Evolutionary conservation across 2,888 invertebrate genomes (phyloP).

Genomic region (Mesodorylaimus sp.): DNA sequence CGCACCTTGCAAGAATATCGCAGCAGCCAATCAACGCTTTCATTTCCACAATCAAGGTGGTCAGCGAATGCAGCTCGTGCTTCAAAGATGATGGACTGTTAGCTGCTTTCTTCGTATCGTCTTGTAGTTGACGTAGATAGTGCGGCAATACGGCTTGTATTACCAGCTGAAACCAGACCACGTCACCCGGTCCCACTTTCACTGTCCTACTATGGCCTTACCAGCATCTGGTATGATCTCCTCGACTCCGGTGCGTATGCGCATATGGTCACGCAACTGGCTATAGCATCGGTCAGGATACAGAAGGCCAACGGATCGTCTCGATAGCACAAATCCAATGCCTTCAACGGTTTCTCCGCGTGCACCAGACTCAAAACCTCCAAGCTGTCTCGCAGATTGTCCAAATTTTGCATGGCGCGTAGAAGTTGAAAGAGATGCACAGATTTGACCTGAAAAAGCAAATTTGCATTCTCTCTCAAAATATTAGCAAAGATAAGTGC

Average conservation of each 20-base stretch:
- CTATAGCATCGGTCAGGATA: slow-evolving; percentile 74
- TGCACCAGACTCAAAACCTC: slow-evolving; percentile 40
- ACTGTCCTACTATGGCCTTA: slow-evolving; percentile 34
- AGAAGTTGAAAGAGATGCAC: slow-evolving; percentile 58
- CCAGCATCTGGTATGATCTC: slow-evolving; percentile 43
- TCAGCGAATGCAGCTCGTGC: slow-evolving; percentile 76
- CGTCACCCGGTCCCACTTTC: neutral
- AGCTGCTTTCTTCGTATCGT: slow-evolving; percentile 56
- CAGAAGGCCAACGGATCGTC: slow-evolving; percentile 94
- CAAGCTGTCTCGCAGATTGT: slow-evolving; percentile 23
- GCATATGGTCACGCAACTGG: slow-evolving; percentile 95
- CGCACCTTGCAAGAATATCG: slow-evolving; percentile 77
- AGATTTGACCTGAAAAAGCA: slow-evolving; percentile 13
- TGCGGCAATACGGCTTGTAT: slow-evolving; percentile 88
- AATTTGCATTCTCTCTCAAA: slow-evolving; percentile 53
- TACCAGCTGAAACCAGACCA: slow-evolving; percentile 49
- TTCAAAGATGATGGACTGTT: slow-evolving; percentile 52
- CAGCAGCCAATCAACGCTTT: slow-evolving; percentile 88
- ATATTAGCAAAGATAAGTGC: slow-evolving; percentile 14
- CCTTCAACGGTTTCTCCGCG: slow-evolving; percentile 52
- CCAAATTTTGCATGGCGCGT: slow-evolving; percentile 70
- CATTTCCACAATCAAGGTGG: slow-evolving; percentile 77
- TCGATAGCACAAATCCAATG: slow-evolving; percentile 94
- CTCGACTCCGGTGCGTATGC: slow-evolving; percentile 89
- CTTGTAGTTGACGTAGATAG: slow-evolving; percentile 78